Evolutionary conservation across 2,113 vertebrate genomes (phyloP), one percentile per base, ranked within the genome.

Genomic region (Eulemur macaco): DNA sequence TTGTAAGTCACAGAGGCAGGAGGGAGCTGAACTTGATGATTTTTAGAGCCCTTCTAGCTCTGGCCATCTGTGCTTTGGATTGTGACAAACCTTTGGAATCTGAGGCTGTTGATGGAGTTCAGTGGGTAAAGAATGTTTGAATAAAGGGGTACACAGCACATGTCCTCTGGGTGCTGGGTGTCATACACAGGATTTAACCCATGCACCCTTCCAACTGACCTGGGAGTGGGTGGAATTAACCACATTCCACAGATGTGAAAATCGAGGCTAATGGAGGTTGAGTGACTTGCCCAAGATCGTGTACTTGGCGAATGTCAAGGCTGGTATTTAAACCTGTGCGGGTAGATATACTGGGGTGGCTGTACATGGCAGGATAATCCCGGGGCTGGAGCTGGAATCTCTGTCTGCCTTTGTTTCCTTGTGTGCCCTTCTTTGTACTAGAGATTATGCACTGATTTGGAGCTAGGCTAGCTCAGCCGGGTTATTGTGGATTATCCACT

Each of bases 321-420:
- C 25, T 88, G 52, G 17, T 31, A 5, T 31, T 27, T 52, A 25
- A 31, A 14, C 27, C 31, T 14, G 20, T 18, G 20, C 69, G 23
- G 50, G 74, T 34, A 71, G 13, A 20, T 23, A 1, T 15, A 2
- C 50, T 47, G 66, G 12, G 15, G 12, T 8, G 15, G 34, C 2
- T 4, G 52, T 7, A 58, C 12, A 0, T 8, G 47, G 39, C 31
- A 2, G 12, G 42, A 8, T 29, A 0, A 10, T 5, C 7, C 7
- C 13, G n/a, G 29, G 14, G 0, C 74, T 90, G 25, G 42, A 56
- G 23, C 27, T 52, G 31, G 42, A 68, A 21, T 60, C 73, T 47
- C 18, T 31, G 27, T 76, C 42, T 76, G 42, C 73, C 73, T 76
- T 47, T 76, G 73, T 47, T 47, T 76, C 73, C 8, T 80, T 18